These are phyloP conservation scores for Yponomeuta sedellus DNA, from an alignment of 2,888 invertebrate species.

Conservation along the genomic window DNA sequence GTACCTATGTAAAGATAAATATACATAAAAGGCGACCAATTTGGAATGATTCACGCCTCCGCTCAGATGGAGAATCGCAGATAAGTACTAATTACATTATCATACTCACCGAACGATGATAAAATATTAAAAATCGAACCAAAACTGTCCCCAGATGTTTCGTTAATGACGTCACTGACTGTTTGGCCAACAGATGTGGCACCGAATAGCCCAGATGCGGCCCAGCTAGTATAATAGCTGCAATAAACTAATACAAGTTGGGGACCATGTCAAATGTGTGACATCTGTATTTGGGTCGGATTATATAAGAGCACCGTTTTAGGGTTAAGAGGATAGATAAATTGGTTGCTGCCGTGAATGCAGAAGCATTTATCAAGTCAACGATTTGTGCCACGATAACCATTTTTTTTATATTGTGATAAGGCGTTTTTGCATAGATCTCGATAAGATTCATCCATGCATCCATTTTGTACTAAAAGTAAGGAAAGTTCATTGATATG, in stretches of 20 bases:
- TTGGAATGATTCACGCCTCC: background rate
- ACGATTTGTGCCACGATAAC: no score
- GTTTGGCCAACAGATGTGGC: constrained; percentile 56
- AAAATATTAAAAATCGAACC: constrained; percentile 7
- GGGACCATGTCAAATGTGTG: constrained; percentile 46
- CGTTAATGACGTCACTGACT: constrained; percentile 57
- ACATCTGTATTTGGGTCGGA: constrained; percentile 50
- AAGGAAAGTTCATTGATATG: no score
- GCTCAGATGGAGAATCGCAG: background rate
- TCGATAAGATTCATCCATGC: no score
- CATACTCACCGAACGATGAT: background rate
- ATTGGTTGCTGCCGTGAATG: background rate
- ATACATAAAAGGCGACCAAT: background rate
- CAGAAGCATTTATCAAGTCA: background rate
- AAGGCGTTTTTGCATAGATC: no score
- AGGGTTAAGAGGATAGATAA: constrained; percentile 7
- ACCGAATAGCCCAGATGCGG: constrained; percentile 25
- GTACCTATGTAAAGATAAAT: background rate
- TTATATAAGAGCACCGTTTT: constrained; percentile 5
- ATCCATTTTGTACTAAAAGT: no score
- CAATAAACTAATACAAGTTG: constrained; percentile 27
- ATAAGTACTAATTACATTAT: constrained; percentile 1
- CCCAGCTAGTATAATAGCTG: constrained; percentile 25
- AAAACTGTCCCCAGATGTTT: constrained; percentile 35
- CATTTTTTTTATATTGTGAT: no score